Evolutionary conservation across 2,888 invertebrate genomes (phyloP).

Genomic region (Himalopsyche anomala): DNA sequence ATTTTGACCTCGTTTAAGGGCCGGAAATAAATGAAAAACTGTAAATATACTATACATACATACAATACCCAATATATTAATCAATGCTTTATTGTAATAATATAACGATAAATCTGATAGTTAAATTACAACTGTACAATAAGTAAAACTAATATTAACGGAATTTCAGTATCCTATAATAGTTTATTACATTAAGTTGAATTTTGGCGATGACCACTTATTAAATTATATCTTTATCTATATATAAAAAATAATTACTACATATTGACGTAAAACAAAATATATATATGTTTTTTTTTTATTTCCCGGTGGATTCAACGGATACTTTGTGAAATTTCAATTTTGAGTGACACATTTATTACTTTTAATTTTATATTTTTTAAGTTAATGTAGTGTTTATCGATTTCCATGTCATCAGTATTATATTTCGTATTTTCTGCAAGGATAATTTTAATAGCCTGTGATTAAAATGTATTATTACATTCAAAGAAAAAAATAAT

Average conservation of each 20-base stretch:
- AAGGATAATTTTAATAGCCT: slow-evolving; percentile 12
- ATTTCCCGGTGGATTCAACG: too few species aligned
- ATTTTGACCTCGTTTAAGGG: too few species aligned
- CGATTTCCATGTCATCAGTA: too few species aligned
- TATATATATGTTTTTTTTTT: too few species aligned
- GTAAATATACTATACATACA: neutral
- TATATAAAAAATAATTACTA: too few species aligned
- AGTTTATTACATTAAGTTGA: neutral
- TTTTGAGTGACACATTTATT: neutral
- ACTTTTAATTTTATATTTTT: neutral
- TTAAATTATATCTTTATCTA: too few species aligned
- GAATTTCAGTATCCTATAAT: neutral
- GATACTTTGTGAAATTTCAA: too few species aligned
- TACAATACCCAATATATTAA: neutral
- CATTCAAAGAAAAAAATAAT: neutral
- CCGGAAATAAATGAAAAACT: neutral
- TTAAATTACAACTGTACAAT: neutral
- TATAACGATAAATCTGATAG: neutral
- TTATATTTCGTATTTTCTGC: too few species aligned
- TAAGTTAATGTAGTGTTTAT: too few species aligned
- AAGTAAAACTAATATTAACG: neutral
- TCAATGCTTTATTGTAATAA: slow-evolving; percentile 2
- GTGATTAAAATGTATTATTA: neutral
- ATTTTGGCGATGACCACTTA: too few species aligned
- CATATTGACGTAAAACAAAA: too few species aligned